phyloP scores from a whole-genome alignment of 2,888 invertebrate genomes.

The Apamea crenata region DNA sequence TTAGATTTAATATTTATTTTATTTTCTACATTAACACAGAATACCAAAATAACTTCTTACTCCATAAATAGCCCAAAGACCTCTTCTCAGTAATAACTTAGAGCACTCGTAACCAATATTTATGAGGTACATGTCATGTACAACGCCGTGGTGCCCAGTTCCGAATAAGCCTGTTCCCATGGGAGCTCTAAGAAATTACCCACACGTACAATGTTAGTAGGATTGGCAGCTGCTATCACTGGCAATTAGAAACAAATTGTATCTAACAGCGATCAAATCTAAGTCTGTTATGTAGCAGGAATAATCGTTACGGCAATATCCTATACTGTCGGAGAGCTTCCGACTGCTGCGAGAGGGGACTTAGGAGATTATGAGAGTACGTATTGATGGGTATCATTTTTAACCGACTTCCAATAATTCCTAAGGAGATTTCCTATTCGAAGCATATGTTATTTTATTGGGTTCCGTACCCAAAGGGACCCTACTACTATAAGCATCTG shows the following conservation, averaged over 20 bases:
- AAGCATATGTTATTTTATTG: constrained; percentile 3
- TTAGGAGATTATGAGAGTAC: constrained; percentile 24
- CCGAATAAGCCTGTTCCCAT: constrained; percentile 46
- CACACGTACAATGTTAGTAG: constrained; percentile 43
- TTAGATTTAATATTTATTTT: constrained; percentile 8
- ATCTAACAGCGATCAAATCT: constrained; percentile 41
- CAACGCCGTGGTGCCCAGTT: constrained; percentile 41
- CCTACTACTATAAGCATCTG: neutral
- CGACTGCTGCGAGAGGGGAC: constrained; percentile 17
- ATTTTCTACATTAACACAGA: constrained; percentile 1
- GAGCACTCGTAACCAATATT: constrained; percentile 44
- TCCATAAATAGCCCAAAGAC: constrained; percentile 29
- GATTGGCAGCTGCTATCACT: constrained; percentile 60
- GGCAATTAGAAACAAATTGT: constrained; percentile 54
- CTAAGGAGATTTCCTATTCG: neutral
- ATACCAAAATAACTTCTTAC: neutral
- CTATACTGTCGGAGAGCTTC: constrained; percentile 22
- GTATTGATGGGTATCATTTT: constrained; percentile 6
- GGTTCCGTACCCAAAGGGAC: neutral
- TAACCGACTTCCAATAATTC: constrained; percentile 4
- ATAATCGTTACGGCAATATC: constrained; percentile 32
- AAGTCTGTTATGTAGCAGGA: constrained; percentile 19
- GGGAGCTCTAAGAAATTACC: constrained; percentile 55
- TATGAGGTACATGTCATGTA: constrained; percentile 43
- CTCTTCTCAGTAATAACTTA: constrained; percentile 23